Base-by-base conservation (phyloP, 2,797 vertebrate genomes). In the Holocentrus rufus region DNA sequence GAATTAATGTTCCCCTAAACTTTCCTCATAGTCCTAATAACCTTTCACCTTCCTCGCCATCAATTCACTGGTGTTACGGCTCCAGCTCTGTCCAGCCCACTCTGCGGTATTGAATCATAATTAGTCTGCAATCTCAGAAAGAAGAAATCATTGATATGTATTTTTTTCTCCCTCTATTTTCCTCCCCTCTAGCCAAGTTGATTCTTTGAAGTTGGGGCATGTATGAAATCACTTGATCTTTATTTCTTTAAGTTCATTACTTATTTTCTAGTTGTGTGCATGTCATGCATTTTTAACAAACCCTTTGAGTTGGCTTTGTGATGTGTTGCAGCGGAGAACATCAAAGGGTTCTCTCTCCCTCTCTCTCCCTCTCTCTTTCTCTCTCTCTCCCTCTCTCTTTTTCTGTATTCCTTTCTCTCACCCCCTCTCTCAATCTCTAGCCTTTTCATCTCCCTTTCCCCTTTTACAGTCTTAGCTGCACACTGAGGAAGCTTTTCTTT, bases 261-360 rank as follows among this genome's bases (percentile, higher is more conserved):
- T 96, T 98, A 96, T 91, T 92, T 92, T 93, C 95, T 94, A 95
- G 95, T 96, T 95, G 95, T 93, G 95, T 95, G 94, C 94, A 95
- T 96, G 95, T 95, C 95, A 96, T 97, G 95, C 96, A 97, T 98
- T 96, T 97, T 98, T 97, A 97, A 98, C 96, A 95, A 96, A 95
- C 94, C 82, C 95, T 95, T 96, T 96, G 97, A 96, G 96, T 94
- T 95, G 95, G 94, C 93, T 95, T 95, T 95, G 92, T 96, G 95
- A 97, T 96, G 94, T 95, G 95, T 95, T 95, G 94, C 95, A 94
- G 92, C 91, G 18, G 91, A 90, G 83, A 95, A 96, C 96, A 97
- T 98, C 95, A 98, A 98, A 98, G 94, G 74, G 64, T 74, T 81
- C 72, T 56, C 69, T 70, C 73, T 36, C 65, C 79, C 62, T 74